These are phyloP conservation scores for Platygyra sinensis DNA, from an alignment of 64 coral and sea anemone genomes.

Conservation along the genomic window DNA sequence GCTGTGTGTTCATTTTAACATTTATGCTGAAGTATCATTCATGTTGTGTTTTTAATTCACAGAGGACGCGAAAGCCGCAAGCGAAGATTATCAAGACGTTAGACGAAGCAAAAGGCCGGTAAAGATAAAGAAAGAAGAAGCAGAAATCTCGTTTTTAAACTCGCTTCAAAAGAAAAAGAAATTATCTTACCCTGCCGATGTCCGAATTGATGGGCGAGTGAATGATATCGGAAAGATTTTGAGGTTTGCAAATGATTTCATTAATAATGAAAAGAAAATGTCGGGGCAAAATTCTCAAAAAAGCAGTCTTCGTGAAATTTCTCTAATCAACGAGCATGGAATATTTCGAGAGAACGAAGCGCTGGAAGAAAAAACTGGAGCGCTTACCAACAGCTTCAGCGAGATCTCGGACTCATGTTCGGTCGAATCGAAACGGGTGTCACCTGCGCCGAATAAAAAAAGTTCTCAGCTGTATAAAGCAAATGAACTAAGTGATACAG, in stretches of 20 bases:
- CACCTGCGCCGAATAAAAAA: neutral
- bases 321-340: neutral
- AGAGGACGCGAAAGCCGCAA: slow-evolving; percentile 1
- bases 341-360: slow-evolving; percentile 24
- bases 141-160: neutral
- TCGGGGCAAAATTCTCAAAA: slow-evolving; percentile 36
- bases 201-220: slow-evolving; percentile 31
- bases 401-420: neutral
- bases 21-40: slow-evolving; percentile 68
- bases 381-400: neutral
- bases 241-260: slow-evolving; percentile 66
- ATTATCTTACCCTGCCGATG: slow-evolving; percentile 60
- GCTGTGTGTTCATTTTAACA: slow-evolving; percentile 74
- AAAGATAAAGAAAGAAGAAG: slow-evolving; percentile 22
- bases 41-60: slow-evolving; percentile 61
- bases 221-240: slow-evolving; percentile 58
- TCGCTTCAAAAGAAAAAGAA: slow-evolving; percentile 39
- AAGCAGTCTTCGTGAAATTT: slow-evolving; percentile 15
- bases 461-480: slow-evolving; percentile 51
- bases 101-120: slow-evolving; percentile 9
- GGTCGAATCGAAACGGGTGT: slow-evolving; percentile 9
- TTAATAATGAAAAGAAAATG: slow-evolving; percentile 84
- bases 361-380: neutral
- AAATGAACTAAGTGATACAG: slow-evolving; percentile 32
- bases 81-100: slow-evolving; percentile 10